A percentile compares a stretch with the other conserved stretches of the same genome.
phyloP scores from a whole-genome alignment of 2,888 invertebrate genomes.

The Hypselothyrea guttata region DNA sequence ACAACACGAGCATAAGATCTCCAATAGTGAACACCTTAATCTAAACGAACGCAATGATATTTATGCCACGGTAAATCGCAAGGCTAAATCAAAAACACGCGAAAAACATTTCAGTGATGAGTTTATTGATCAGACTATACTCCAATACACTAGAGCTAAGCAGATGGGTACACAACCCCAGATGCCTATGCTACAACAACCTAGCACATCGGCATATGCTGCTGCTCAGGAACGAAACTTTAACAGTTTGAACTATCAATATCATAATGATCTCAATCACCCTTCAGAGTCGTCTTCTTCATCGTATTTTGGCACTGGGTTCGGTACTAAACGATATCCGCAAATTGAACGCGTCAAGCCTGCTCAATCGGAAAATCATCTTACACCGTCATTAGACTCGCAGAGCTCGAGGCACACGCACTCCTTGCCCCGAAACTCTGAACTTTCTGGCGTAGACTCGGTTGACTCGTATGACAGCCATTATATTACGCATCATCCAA shows the following conservation, averaged over 20 bases:
- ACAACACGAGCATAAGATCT: constrained; percentile 79
- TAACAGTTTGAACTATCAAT: constrained; percentile 73
- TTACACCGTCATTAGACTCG: constrained; percentile 80
- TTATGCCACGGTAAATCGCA: constrained; percentile 82
- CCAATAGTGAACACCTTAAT: constrained; percentile 80
- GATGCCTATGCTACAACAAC: constrained; percentile 52
- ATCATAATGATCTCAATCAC: constrained; percentile 81
- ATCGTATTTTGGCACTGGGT: constrained; percentile 80
- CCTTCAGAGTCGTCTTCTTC: constrained; percentile 81
- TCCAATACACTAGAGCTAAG: constrained; percentile 80
- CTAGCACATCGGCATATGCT: constrained; percentile 60
- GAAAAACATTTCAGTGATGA: constrained; percentile 82
- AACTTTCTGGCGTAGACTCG: constrained; percentile 81
- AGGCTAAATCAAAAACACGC: constrained; percentile 81
- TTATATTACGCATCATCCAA: constrained; percentile 80
- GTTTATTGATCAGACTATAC: constrained; percentile 81
- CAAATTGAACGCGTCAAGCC: constrained; percentile 72
- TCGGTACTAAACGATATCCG: constrained; percentile 73
- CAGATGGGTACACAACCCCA: constrained; percentile 62
- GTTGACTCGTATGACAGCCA: constrained; percentile 82
- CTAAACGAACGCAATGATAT: constrained; percentile 81
- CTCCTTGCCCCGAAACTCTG: constrained; percentile 81
- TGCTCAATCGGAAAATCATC: constrained; percentile 79
- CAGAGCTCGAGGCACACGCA: constrained; percentile 81
- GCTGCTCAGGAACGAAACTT: constrained; percentile 66